Percentiles rank a stretch among this genome's conserved stretches.
These are phyloP conservation scores for Caenorhabditis virilis DNA, from an alignment of 2,888 invertebrate genomes.

Conservation along the genomic window DNA sequence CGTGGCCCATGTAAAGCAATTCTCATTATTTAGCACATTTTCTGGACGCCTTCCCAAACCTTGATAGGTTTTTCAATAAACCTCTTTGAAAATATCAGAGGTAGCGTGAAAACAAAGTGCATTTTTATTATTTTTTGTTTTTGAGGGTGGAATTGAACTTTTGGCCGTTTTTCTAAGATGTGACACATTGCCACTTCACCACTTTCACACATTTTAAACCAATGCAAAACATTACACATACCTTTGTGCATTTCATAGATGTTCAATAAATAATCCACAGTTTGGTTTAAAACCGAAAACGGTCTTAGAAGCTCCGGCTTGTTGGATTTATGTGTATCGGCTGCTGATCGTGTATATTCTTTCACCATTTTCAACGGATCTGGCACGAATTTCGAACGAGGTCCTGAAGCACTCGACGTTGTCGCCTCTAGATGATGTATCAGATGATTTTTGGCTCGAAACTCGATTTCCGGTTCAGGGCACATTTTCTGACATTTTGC, in stretches of 20 bases:
- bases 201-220: conserved; percentile 1
- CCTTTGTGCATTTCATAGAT: conserved; percentile 16
- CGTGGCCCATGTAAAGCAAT: conserved; percentile 33
- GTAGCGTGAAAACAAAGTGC: conserved; percentile 38
- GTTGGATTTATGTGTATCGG: conserved; percentile 33
- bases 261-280: conserved; percentile 42
- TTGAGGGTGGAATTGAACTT: conserved; percentile 7
- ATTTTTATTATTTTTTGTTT: no score
- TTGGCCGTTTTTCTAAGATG: not conserved
- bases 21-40: conserved; percentile 30
- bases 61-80: conserved; percentile 1
- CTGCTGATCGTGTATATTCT: conserved; percentile 43
- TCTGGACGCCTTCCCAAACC: conserved; percentile 32
- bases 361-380: conserved; percentile 40
- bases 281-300: conserved; percentile 18
- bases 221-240: not conserved
- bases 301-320: conserved; percentile 36
- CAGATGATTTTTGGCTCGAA: conserved; percentile 36
- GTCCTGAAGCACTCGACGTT: conserved; percentile 2
- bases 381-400: conserved; percentile 9
- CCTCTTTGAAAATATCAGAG: conserved; percentile 30
- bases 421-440: conserved; percentile 41
- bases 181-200: conserved; percentile 4
- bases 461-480: conserved; percentile 25
- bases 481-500: conserved; percentile 28